Evolutionary conservation across 2,888 invertebrate genomes (phyloP), one percentile per base, ranked within the genome.

Genomic region (Cataglyphis altisquamis): DNA sequence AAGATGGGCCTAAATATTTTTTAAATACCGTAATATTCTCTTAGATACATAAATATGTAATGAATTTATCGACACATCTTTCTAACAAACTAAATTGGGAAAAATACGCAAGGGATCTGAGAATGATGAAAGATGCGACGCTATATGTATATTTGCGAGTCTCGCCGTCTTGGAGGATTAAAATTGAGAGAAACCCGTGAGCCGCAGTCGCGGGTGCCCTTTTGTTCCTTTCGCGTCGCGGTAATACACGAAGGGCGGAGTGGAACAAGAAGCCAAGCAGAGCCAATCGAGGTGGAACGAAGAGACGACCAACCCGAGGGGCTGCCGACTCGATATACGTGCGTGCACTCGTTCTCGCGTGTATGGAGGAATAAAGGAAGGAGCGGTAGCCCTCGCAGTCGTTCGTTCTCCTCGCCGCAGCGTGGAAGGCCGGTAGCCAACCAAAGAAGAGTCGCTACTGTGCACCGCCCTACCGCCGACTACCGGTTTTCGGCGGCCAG

Each of bases 391-490:
- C 83, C 86, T 87, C 89, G 89, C 8, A 52, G 48, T 52, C 48
- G 48, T 90, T 87, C 75, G 82, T 73, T 84, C 89, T 63, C n/a
- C 82, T 73, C 66, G 52, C 64, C 73, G 80, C 87, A 88, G 86
- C 88, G 87, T 6, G 86, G 70, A 70, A 77, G 52, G 77, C 91
- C 90, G 68, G 92, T 94, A 93, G 94, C 94, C 94, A 94, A 94
- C 94, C 94, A 94, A 94, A 92, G 92, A 90, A 91, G 90, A 91
- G 89, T 91, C 86, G 94, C 94, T 94, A 94, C 94, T 84, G 94
- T 94, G 94, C 94, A 92, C 94, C 94, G 94, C 94, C 94, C 93
- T 94, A 93, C 93, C 93, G 90, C 91, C 67, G 90, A 94, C 94
- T 94, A 94, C 94, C 93, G 94, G 94, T 93, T 93, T 94, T 93